These are phyloP conservation scores for Dryomyza anilis DNA, from an alignment of 2,888 invertebrate species.

Conservation along the genomic window DNA sequence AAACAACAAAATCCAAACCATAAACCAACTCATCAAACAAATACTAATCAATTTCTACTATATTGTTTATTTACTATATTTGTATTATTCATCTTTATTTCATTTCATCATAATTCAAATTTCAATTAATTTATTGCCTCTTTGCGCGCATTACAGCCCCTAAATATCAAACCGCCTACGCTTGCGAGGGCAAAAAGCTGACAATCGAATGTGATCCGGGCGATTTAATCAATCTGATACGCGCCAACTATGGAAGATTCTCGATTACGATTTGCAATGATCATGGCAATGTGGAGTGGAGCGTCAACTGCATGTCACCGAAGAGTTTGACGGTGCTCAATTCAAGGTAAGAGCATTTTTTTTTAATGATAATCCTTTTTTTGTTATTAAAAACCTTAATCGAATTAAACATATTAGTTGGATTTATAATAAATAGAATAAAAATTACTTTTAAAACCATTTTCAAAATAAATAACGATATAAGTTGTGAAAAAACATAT, in stretches of 20 bases:
- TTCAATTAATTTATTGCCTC: neutral
- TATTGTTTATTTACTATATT: slow-evolving; percentile 12
- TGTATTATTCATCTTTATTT: neutral
- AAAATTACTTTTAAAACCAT: no score
- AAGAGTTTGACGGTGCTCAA: slow-evolving; percentile 86
- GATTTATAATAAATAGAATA: no score
- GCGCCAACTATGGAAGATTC: slow-evolving; percentile 94
- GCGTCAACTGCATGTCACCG: slow-evolving; percentile 93
- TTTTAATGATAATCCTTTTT: no score
- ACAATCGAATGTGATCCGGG: slow-evolving; percentile 87
- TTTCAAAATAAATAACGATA: neutral
- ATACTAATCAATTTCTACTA: slow-evolving; percentile 23
- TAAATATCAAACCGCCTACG: slow-evolving; percentile 89
- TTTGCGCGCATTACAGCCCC: slow-evolving; percentile 61
- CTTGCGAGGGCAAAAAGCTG: slow-evolving; percentile 90
- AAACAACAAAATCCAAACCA: slow-evolving; percentile 19
- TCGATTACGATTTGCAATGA: slow-evolving; percentile 96
- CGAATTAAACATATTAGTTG: neutral
- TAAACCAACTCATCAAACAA: slow-evolving; percentile 20
- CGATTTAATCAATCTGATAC: slow-evolving; percentile 87
- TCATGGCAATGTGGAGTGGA: slow-evolving; percentile 95
- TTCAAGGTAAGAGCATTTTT: slow-evolving; percentile 70
- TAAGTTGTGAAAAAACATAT: no score
- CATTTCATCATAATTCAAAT: neutral
- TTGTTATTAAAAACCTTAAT: no score